phyloP scores from a whole-genome alignment of 2,797 vertebrate genomes.

The Phrynocephalus forsythii region DNA sequence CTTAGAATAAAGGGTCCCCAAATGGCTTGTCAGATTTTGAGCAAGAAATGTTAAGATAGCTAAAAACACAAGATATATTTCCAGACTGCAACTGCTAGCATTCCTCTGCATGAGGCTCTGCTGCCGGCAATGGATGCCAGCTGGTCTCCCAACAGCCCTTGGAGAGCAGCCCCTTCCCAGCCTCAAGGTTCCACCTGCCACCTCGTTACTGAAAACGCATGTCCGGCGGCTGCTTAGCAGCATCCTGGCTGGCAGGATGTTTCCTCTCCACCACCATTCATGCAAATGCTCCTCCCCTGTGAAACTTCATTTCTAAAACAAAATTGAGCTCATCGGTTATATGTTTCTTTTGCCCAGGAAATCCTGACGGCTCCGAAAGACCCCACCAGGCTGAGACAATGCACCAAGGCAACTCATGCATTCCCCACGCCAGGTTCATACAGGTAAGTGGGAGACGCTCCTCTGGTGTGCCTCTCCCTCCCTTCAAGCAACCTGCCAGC shows the following conservation, averaged over 20 bases:
- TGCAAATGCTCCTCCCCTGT: not conserved
- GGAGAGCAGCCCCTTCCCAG: too few species aligned
- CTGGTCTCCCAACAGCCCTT: not conserved
- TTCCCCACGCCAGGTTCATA: not conserved
- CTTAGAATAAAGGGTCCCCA: too few species aligned
- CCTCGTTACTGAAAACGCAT: not conserved
- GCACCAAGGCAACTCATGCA: accelerated
- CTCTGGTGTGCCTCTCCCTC: not conserved
- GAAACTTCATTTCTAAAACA: too few species aligned
- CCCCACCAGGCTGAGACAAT: not conserved
- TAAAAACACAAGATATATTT: not conserved
- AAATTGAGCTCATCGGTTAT: too few species aligned
- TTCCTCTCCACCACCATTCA: not conserved
- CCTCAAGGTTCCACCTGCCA: not conserved
- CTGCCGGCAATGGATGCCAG: not conserved
- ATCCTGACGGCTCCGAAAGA: conserved; percentile 19
- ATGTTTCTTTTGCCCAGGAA: conserved; percentile 11
- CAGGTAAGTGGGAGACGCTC: not conserved
- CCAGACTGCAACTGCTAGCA: not conserved
- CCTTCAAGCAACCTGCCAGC: not conserved
- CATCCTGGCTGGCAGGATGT: not conserved
- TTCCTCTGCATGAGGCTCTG: too few species aligned
- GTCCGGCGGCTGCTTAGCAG: not conserved
- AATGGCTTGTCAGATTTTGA: too few species aligned
- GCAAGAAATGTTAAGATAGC: too few species aligned